Conservation (phyloP, 1,140 invertebrate genomes). For the Pogonus chalceus region DNA sequence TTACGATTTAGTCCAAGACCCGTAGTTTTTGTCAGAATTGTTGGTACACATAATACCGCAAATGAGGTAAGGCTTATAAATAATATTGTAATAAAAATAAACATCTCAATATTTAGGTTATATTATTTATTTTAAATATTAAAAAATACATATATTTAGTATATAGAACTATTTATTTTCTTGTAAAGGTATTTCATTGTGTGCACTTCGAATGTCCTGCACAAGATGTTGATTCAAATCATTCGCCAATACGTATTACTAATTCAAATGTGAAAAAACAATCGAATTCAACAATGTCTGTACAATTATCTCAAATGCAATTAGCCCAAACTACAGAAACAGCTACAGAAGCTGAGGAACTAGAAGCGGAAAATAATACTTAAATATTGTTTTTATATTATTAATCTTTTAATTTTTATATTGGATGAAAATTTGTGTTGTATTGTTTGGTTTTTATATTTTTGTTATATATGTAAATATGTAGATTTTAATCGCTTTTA, state of each 20-base stretch:
- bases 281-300: constrained; percentile 10
- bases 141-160: too few species aligned
- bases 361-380: constrained; percentile 5
- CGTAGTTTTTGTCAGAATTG: constrained; percentile 88
- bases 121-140: too few species aligned
- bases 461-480: too few species aligned
- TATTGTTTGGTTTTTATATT: too few species aligned
- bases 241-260: constrained; percentile 12
- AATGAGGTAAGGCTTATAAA: constrained; percentile 65
- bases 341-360: constrained; percentile 44
- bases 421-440: too few species aligned
- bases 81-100: not conserved
- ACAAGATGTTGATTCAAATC: constrained; percentile 30
- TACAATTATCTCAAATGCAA: constrained; percentile 16
- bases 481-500: too few species aligned
- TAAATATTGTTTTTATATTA: too few species aligned
- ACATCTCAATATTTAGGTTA: constrained; percentile 5
- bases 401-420: too few species aligned
- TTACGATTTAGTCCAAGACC: constrained; percentile 71
- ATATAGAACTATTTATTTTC: constrained; percentile 16
- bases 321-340: constrained; percentile 40
- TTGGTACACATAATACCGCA: constrained; percentile 92
- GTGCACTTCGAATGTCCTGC: constrained; percentile 95
- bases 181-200: constrained; percentile 83
- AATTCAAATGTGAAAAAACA: constrained; percentile 3